Evolutionary conservation across 1,140 invertebrate species (phyloP).

Genomic region (Battus philenor): DNA sequence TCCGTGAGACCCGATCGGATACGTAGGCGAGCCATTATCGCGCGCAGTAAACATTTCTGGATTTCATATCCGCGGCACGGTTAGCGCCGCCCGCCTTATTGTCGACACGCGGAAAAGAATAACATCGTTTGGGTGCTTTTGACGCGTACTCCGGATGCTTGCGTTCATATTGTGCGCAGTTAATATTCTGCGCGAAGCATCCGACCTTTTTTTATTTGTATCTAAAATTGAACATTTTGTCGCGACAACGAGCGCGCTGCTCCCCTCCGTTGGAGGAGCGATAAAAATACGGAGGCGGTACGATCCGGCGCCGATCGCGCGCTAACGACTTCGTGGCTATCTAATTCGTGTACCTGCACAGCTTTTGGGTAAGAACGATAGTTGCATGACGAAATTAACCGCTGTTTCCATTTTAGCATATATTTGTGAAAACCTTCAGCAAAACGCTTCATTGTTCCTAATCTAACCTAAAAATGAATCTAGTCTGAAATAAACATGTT

Average conservation of each 20-base stretch:
- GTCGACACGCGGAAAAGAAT: constrained; percentile 70
- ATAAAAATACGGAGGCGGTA: constrained; percentile 61
- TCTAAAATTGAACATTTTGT: constrained; percentile 76
- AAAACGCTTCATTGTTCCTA: too few species aligned
- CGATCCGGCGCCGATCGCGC: constrained; percentile 35
- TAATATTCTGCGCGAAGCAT: constrained; percentile 72
- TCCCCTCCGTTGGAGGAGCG: constrained; percentile 51
- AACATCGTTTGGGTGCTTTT: constrained; percentile 72
- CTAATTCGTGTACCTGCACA: constrained; percentile 35
- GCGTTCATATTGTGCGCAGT: constrained; percentile 73
- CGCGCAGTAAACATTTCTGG: constrained; percentile 65
- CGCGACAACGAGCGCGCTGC: constrained; percentile 58
- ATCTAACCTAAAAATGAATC: too few species aligned
- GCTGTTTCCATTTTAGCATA: too few species aligned
- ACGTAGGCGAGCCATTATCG: constrained; percentile 52
- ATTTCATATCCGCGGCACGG: constrained; percentile 69
- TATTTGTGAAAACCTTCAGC: too few species aligned
- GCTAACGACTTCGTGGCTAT: constrained; percentile 42
- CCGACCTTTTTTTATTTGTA: constrained; percentile 75
- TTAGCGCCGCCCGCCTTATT: constrained; percentile 59
- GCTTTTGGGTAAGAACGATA: too few species aligned
- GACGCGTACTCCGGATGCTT: constrained; percentile 70
- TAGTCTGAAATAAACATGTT: too few species aligned
- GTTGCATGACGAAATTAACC: too few species aligned
- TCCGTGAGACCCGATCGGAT: constrained; percentile 54